Base-by-base conservation (phyloP, 2,888 invertebrate genomes). In the Epinotia brunnichana region DNA sequence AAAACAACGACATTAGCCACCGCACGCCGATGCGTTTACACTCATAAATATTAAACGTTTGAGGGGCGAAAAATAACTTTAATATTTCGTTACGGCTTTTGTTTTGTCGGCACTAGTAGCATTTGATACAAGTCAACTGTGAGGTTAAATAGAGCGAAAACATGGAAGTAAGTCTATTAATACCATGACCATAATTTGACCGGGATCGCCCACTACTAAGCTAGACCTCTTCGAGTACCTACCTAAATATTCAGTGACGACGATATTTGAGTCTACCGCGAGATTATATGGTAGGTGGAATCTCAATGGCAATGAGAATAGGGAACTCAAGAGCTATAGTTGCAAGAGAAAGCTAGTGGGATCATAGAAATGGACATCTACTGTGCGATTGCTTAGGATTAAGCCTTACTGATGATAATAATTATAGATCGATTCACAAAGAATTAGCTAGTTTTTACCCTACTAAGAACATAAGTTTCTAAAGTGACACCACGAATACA, bases 1-100 rank as follows among this genome's bases (percentile, higher is more conserved):
- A 91, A 92, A 92, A 92, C 92, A 92, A 91, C 88, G 87, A 85
- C 86, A 92, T 92, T 92, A 92, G 90, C 91, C 89, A 91, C 92
- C 91, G 88, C 90, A 83, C 83, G 82, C 84, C 90, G 92, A 92
- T 91, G 89, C 91, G 90, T 88, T 91, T 91, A 84, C 87, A 85
- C 88, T 90, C 91, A 92, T 92, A 91, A 90, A 92, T 92, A 92
- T 90, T 91, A 90, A 91, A 86, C 79, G 81, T 80, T 78, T 77
- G 66, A 75, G 74, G 74, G 70, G 64, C 73, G 70, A 71, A 61
- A 68, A 68, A 54, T 72, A 56, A 68, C 67, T 67, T 61, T 48
- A 68, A 73, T 63, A 48, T 73, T 73, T 60, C 53, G 69, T 57
- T 63, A 51, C 35, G 41, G 54, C 5, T 59, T 62, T 61, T 67